A percentile compares a stretch with the other conserved stretches of the same genome.
Conservation (phyloP, 2,888 invertebrate genomes). For the Cephus sareptanus region DNA sequence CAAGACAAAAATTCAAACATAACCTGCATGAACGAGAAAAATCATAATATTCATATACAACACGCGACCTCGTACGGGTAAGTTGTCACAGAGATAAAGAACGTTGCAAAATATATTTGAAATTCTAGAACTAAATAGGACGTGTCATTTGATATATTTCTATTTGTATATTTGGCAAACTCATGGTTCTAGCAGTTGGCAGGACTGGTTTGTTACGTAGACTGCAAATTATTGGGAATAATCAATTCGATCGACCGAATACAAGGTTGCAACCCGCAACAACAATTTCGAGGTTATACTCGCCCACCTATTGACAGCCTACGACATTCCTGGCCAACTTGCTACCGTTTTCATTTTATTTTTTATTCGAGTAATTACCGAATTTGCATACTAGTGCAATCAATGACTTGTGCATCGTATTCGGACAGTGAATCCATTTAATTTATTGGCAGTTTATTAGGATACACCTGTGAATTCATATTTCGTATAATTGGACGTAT, state of each 20-base stretch:
- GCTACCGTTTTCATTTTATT: neutral
- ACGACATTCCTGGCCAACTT: slow-evolving; percentile 3
- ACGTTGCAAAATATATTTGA: neutral
- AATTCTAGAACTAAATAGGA: neutral
- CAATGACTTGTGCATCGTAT: neutral
- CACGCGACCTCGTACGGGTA: neutral
- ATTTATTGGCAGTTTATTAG: neutral
- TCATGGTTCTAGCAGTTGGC: neutral
- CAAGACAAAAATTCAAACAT: neutral
- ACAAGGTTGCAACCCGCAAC: slow-evolving; percentile 22
- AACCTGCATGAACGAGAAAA: neutral
- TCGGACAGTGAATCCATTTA: neutral
- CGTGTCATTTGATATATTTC: neutral
- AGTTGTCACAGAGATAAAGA: neutral
- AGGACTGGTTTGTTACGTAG: neutral
- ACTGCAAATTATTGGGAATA: neutral
- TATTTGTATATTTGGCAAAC: neutral
- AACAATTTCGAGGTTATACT: slow-evolving; percentile 23
- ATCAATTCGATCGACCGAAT: slow-evolving; percentile 11
- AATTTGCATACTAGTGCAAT: neutral
- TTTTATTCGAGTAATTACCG: neutral
- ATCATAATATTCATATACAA: neutral
- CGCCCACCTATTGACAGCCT: slow-evolving; percentile 12
- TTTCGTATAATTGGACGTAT: neutral
- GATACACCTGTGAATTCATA: neutral